These are phyloP conservation scores for Gastrophryne carolinensis DNA, from an alignment of 2,797 vertebrate genomes.

Conservation along the genomic window DNA sequence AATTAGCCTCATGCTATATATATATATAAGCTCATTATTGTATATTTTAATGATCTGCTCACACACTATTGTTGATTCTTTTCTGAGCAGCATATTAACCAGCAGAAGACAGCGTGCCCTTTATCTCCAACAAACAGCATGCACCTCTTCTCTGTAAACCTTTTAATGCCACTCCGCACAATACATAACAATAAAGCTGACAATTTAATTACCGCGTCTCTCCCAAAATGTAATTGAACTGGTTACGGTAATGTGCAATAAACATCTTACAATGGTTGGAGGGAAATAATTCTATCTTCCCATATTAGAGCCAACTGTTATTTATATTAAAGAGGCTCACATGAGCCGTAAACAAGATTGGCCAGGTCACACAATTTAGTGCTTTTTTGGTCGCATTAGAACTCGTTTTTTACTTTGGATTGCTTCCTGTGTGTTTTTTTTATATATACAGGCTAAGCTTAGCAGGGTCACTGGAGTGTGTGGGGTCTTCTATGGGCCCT, in stretches of 20 bases:
- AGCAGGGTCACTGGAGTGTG: no score
- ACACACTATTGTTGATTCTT: neutral
- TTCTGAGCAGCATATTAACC: neutral
- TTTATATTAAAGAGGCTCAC: neutral
- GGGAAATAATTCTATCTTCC: neutral
- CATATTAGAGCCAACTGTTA: neutral
- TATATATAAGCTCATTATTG: neutral
- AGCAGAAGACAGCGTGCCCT: neutral
- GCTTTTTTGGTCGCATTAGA: no score
- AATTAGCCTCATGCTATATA: no score
- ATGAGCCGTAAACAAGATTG: neutral
- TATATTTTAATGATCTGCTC: neutral
- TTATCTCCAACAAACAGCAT: conserved; percentile 1
- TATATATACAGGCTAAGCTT: no score
- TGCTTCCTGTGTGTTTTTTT: no score
- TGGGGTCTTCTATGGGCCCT: no score
- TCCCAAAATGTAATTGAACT: conserved; percentile 5
- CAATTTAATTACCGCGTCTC: conserved; percentile 7
- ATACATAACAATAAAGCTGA: conserved; percentile 19
- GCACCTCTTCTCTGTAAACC: neutral
- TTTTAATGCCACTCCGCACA: neutral
- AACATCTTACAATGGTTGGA: neutral
- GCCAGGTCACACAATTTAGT: neutral
- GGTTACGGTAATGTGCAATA: neutral
- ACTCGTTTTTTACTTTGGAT: no score